Evolutionary conservation across 2,797 vertebrate species (phyloP).

Genomic region (Ctenopoma multispine): DNA sequence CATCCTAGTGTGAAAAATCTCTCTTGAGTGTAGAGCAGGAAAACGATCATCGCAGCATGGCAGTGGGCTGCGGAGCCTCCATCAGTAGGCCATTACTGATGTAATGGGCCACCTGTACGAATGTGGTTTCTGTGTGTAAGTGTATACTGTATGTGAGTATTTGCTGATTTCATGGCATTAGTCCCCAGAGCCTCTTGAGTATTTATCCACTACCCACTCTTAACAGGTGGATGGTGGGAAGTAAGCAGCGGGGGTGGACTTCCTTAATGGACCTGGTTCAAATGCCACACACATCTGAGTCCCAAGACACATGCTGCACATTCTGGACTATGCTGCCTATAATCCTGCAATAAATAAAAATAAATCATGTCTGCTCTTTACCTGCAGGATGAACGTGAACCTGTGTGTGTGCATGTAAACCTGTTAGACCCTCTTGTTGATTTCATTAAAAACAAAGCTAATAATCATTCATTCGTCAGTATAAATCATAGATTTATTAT

Average conservation of each 20-base stretch:
- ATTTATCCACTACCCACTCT: constrained; percentile 41
- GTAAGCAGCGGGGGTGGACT: constrained; percentile 36
- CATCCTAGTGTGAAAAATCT: constrained; percentile 28
- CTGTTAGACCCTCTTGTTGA: background rate
- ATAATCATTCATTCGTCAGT: background rate
- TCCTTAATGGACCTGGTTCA: constrained; percentile 52
- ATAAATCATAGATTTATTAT: background rate
- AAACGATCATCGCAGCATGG: constrained; percentile 50
- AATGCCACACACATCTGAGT: constrained; percentile 45
- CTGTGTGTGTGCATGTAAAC: background rate
- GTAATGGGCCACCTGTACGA: constrained; percentile 66
- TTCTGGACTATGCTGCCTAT: constrained; percentile 7
- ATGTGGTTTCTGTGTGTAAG: constrained; percentile 27
- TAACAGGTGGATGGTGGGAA: constrained; percentile 65
- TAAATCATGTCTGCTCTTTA: background rate
- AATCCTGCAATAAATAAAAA: constrained; percentile 6
- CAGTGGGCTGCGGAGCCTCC: constrained; percentile 37
- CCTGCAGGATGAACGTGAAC: background rate
- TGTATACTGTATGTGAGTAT: constrained; percentile 21
- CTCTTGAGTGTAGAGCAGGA: constrained; percentile 27
- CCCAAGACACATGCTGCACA: constrained; percentile 15
- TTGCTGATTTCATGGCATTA: constrained; percentile 42
- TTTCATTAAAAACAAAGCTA: background rate
- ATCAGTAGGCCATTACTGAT: constrained; percentile 68
- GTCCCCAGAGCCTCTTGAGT: constrained; percentile 51